Conservation (phyloP, 2,888 invertebrate genomes). For the Ellobium chinense region DNA sequence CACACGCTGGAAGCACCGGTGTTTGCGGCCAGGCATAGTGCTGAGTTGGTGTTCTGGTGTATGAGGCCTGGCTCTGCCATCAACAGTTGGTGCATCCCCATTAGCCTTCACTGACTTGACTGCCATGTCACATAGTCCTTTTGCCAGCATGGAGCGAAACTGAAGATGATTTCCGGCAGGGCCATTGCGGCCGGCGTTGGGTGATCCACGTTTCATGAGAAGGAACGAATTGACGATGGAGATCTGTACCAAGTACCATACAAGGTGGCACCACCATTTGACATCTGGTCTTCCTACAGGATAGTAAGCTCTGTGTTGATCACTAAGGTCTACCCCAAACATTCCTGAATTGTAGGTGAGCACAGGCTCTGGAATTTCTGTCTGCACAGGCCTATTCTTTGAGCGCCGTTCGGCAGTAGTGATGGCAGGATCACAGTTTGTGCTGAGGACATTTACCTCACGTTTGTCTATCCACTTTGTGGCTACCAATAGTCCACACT, state of each 20-base stretch:
- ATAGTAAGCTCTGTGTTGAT: constrained; percentile 45
- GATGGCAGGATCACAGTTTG: constrained; percentile 9
- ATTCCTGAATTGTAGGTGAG: constrained; percentile 8
- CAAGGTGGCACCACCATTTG: constrained; percentile 44
- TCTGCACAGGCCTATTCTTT: not conserved
- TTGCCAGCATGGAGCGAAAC: constrained; percentile 11
- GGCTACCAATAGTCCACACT: constrained; percentile 1
- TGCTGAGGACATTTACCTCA: constrained; percentile 38
- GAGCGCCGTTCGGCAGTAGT: not conserved
- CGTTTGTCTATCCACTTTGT: constrained; percentile 13
- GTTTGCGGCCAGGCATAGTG: constrained; percentile 14
- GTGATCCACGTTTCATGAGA: not conserved
- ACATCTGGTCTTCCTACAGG: constrained; percentile 35
- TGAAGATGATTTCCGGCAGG: not conserved
- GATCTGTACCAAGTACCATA: constrained; percentile 37
- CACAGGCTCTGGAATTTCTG: not conserved
- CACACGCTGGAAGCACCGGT: constrained; percentile 20
- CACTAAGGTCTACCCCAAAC: constrained; percentile 36
- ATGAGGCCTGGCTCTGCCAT: not conserved
- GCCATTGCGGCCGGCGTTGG: not conserved
- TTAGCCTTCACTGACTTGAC: not conserved
- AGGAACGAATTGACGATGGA: constrained; percentile 38
- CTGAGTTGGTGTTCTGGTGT: not conserved
- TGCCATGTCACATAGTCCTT: not conserved
- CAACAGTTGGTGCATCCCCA: not conserved